Evolutionary conservation across 2,113 vertebrate genomes (phyloP), one percentile per base, ranked within the genome.

Genomic region (Pionites leucogaster): DNA sequence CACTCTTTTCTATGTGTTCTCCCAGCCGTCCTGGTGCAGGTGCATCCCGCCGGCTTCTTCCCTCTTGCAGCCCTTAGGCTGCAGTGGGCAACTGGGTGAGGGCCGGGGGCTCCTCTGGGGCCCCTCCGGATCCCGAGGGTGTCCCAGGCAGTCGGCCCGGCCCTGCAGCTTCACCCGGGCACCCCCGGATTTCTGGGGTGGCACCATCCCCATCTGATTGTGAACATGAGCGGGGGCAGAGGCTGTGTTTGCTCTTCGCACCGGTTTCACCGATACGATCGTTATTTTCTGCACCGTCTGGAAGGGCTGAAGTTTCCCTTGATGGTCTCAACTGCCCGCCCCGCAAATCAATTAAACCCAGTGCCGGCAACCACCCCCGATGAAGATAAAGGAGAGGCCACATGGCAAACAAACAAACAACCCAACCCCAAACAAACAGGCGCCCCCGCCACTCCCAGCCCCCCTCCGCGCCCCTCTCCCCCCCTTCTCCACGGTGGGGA

Each of bases 231-330:
- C 2, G 24, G 60, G 75, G 47, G 16, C 3, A 69, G 16, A 3
- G 15, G 25, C 29, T 12, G 59, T 33, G 63, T 13, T 78, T 33
- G 80, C 75, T 49, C 49, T 76, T 23, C 74, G 14, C 6, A 10
- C 37, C 12, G 25, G 82, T 93, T 96, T 96, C 95, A 35, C 89
- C 60, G 86, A 93, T 88, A 92, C 29, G 35, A 88, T 93, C 81
- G 9, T 71, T 75, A 37, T 53, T 84, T 53, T 89, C 91, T 53
- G 69, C 28, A 6, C 37, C 77, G 31, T 3, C 77, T 81, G 50
- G 53, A 42, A 31, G 72, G 83, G 64, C 72, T 96, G 84, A 91
- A 91, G 77, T 84, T 96, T 91, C 81, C 71, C 93, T 96, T 86
- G 87, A 91, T 94, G 87, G 84, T 86, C 86, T 70, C 81, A 23